These are phyloP conservation scores for Dipodomys spectabilis DNA, from an alignment of 2,113 vertebrate species.

Conservation along the genomic window DNA sequence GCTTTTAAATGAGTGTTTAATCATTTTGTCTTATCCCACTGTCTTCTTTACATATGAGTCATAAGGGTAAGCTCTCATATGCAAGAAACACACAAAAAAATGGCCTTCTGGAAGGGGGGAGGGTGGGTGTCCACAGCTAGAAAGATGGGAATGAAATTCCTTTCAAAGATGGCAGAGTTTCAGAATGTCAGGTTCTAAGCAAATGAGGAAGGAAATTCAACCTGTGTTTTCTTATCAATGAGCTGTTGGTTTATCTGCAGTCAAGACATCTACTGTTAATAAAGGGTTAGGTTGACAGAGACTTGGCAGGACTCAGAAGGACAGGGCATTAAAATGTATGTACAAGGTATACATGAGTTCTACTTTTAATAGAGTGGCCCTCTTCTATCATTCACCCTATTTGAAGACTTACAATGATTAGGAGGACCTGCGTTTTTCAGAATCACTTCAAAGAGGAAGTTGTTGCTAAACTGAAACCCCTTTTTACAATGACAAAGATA, in stretches of 20 bases:
- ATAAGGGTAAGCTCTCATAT: background rate
- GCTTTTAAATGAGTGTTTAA: conserved; percentile 25
- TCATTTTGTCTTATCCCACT: background rate
- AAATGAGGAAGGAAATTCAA: background rate
- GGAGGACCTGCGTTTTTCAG: background rate
- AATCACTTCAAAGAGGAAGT: background rate
- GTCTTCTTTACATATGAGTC: background rate
- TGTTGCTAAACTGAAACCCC: too few relatives aligned
- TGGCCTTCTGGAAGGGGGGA: background rate
- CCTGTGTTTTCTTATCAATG: conserved; percentile 17
- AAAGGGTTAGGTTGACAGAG: background rate
- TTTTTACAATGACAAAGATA: background rate
- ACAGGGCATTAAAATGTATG: background rate
- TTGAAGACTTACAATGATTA: background rate
- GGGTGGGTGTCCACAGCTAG: background rate
- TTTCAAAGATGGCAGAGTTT: background rate
- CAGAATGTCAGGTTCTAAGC: background rate
- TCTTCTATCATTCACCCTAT: background rate
- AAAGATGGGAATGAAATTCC: background rate
- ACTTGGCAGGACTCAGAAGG: background rate
- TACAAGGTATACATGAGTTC: background rate
- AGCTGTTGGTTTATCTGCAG: background rate
- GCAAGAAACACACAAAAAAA: background rate
- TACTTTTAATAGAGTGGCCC: background rate
- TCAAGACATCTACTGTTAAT: background rate